Base-by-base conservation (phyloP, 2,888 invertebrate species). In the Conops quadrifasciatus region DNA sequence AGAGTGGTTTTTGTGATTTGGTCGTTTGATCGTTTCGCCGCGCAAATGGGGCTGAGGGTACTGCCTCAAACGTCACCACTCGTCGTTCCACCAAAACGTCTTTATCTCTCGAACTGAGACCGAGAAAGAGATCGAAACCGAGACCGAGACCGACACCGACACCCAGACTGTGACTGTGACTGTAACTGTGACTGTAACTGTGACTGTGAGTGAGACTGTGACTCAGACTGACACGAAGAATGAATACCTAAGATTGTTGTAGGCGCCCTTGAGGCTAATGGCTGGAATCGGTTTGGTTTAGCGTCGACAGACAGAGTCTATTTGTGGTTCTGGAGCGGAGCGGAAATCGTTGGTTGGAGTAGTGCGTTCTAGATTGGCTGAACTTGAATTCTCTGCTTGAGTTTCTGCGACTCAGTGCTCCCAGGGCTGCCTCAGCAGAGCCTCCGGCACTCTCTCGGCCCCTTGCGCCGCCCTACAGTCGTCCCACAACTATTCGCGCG, bases 401-500 rank as follows among this genome's bases (percentile, higher is more conserved):
- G 4, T 49, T 49, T 11, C n/a, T 49, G 49, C n/a, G 49, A 3
- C 49, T 49, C 36, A 36, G 36, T 36, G 36, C 36, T 49, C 19
- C 49, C 49, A 15, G 49, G 15, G 15, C 11, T 19, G 3, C 3
- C n/a, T 21, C 24, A 43, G 5, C 45, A 63, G 30, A 43, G 47
- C 63, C 4, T 21, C 58, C 2, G 24, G 16, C 15, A 24, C 28
- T 11, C 13, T 58, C 28, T 28, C 47, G 59, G 26, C 69, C 56
- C 36, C 7, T 16, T 47, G 13, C 1, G 49, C 58, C 21, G 45
- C 30, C 26, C 26, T 26, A 11, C 3, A 60, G 71, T 67, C 72
- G n/a, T 71, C 72, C 72, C 71, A 72, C 64, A 72, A 72, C 71
- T 76, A 80, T 75, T 83, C 82, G 77, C 82, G 81, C 78, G 83